A percentile compares a stretch with the other conserved stretches of the same genome.
Evolutionary conservation across 2,113 vertebrate genomes (phyloP).

Genomic region (Xenotilapia longispinis): DNA sequence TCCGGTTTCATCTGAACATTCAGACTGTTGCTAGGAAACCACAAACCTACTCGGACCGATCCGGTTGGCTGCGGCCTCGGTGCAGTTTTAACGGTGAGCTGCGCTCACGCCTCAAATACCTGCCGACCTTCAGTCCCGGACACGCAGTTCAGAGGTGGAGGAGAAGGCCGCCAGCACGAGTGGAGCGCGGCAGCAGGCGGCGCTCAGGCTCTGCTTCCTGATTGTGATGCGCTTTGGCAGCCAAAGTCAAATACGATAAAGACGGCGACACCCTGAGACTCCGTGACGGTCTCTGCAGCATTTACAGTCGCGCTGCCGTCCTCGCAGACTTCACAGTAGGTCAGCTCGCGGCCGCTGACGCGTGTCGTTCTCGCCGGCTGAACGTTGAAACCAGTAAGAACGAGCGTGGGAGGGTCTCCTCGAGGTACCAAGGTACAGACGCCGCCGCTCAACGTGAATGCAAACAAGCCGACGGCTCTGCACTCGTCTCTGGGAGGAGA

Average conservation of each 20-base stretch:
- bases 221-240: not conserved
- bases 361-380: not conserved
- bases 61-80: not conserved
- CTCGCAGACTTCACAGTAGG: not conserved
- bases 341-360: not conserved
- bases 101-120: not conserved
- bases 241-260: not conserved
- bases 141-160: not conserved
- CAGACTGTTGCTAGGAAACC: slow-evolving; percentile 34
- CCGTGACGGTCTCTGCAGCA: not conserved
- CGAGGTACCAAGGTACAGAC: rapidly evolving
- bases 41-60: not conserved
- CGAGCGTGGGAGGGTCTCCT: too few relatives aligned
- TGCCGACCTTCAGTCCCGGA: not conserved
- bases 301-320: not conserved
- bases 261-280: not conserved
- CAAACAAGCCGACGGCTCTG: not conserved
- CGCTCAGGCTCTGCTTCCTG: not conserved
- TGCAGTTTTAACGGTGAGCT: not conserved
- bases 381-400: not conserved
- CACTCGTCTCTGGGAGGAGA: not conserved
- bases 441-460: not conserved
- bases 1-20: not conserved
- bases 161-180: rapidly evolving
- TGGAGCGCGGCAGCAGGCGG: not conserved